Evolutionary conservation across 2,113 vertebrate genomes (phyloP).

Genomic region (Nettapus auritus): DNA sequence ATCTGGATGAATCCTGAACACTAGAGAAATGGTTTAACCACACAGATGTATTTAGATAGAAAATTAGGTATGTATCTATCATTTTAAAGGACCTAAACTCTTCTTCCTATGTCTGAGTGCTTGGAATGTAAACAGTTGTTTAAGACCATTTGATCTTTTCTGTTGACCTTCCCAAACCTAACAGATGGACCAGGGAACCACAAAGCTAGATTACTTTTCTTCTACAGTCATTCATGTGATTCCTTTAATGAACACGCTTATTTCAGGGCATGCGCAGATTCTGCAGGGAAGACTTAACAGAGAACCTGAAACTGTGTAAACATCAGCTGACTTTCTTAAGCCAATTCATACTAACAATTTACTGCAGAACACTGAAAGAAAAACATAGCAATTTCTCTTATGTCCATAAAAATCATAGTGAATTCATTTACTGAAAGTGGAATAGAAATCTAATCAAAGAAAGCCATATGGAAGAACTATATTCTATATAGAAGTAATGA

Average conservation of each 20-base stretch:
- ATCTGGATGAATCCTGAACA: neutral
- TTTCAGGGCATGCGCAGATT: neutral
- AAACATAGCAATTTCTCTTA: neutral
- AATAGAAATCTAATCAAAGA: slow-evolving; percentile 1
- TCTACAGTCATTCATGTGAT: neutral
- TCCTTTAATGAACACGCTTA: neutral
- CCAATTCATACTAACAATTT: neutral
- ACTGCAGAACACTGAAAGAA: neutral
- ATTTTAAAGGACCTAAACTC: neutral
- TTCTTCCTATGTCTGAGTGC: neutral
- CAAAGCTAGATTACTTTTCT: neutral
- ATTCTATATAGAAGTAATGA: neutral
- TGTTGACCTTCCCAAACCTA: neutral
- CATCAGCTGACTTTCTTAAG: neutral
- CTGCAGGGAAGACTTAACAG: neutral
- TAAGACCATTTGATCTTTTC: neutral
- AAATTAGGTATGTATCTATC: neutral
- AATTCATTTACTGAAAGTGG: neutral
- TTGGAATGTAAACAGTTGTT: neutral
- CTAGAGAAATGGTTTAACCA: neutral
- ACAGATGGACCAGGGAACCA: neutral
- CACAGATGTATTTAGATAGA: neutral
- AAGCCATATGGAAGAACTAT: neutral
- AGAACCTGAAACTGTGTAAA: neutral
- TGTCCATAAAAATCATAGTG: neutral